These are phyloP conservation scores for Cynocephalus volans DNA, from an alignment of 2,113 vertebrate species.

Conservation along the genomic window DNA sequence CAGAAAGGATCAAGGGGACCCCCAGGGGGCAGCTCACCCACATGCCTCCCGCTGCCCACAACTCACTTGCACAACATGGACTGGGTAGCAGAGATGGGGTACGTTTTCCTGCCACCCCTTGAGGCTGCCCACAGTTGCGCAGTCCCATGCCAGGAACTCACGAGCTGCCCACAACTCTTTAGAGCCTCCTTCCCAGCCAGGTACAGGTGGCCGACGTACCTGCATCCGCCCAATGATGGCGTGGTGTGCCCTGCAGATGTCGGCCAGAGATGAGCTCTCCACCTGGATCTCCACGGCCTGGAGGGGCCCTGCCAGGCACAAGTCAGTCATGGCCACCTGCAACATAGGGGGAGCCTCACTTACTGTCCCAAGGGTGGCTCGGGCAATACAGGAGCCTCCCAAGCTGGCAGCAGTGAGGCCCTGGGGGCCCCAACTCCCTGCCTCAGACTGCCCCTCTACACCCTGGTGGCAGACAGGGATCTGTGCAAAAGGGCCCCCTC, in stretches of 20 bases:
- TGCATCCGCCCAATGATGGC: constrained; percentile 92
- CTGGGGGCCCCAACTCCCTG: not conserved
- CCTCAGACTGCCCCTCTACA: too few species aligned
- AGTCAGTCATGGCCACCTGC: constrained; percentile 87
- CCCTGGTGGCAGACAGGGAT: not conserved
- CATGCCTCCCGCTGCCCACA: not conserved
- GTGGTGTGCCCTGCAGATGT: constrained; percentile 93
- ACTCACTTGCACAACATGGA: rapidly evolving
- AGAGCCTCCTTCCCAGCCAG: not conserved
- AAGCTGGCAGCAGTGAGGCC: not conserved
- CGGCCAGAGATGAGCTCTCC: constrained; percentile 91
- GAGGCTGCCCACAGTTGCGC: not conserved
- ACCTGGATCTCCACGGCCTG: constrained; percentile 91
- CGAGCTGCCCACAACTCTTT: not conserved
- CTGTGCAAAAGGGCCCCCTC: not conserved
- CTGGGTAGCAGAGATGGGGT: not conserved
- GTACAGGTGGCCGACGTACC: constrained; percentile 83
- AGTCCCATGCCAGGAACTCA: not conserved
- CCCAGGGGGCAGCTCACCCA: not conserved
- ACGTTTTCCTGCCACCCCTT: rapidly evolving
- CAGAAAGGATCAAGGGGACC: not conserved
- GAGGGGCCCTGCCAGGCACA: constrained; percentile 84
- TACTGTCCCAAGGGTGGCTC: not conserved
- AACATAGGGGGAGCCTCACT: not conserved
- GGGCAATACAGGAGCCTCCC: not conserved